Conservation (phyloP, 2,888 invertebrate genomes). For the Acronicta leporina region DNA sequence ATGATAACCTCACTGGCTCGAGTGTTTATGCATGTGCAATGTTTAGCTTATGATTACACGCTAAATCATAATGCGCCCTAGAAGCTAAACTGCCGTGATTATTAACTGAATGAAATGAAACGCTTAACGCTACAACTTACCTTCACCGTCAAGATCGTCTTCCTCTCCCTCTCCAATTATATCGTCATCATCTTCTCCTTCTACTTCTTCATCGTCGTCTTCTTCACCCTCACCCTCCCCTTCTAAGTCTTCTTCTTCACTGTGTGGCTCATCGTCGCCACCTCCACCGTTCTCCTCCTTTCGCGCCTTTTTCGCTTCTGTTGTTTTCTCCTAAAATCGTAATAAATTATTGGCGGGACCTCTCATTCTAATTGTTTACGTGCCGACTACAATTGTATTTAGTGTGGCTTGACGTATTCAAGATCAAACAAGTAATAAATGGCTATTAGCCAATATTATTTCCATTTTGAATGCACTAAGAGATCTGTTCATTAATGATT, state of each 20-base stretch:
- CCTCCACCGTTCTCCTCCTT: slow-evolving; percentile 94
- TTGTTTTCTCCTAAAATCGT: slow-evolving; percentile 90
- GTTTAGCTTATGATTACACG: slow-evolving; percentile 33
- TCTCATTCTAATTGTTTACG: slow-evolving; percentile 59
- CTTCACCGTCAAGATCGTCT: slow-evolving; percentile 91
- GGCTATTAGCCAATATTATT: slow-evolving; percentile 74
- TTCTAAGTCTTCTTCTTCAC: slow-evolving; percentile 91
- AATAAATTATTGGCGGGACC: slow-evolving; percentile 44
- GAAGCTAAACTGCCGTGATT: slow-evolving; percentile 15
- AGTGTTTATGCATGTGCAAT: slow-evolving; percentile 34
- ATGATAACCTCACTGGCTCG: slow-evolving; percentile 43
- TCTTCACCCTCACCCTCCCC: slow-evolving; percentile 89
- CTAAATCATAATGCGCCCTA: slow-evolving; percentile 22
- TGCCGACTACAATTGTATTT: slow-evolving; percentile 50
- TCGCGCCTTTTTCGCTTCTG: slow-evolving; percentile 94
- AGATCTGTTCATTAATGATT: slow-evolving; percentile 60
- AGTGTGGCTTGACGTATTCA: slow-evolving; percentile 58
- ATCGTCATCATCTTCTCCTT: slow-evolving; percentile 91
- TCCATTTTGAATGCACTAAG: slow-evolving; percentile 61
- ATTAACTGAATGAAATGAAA: slow-evolving; percentile 2
- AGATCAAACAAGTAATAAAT: slow-evolving; percentile 73
- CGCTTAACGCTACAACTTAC: slow-evolving; percentile 38
- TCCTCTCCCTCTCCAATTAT: slow-evolving; percentile 90
- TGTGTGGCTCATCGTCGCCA: slow-evolving; percentile 89
- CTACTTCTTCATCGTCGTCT: slow-evolving; percentile 90